Evolutionary conservation across 2,888 invertebrate genomes (phyloP).

Genomic region (Argyresthia goedartella): DNA sequence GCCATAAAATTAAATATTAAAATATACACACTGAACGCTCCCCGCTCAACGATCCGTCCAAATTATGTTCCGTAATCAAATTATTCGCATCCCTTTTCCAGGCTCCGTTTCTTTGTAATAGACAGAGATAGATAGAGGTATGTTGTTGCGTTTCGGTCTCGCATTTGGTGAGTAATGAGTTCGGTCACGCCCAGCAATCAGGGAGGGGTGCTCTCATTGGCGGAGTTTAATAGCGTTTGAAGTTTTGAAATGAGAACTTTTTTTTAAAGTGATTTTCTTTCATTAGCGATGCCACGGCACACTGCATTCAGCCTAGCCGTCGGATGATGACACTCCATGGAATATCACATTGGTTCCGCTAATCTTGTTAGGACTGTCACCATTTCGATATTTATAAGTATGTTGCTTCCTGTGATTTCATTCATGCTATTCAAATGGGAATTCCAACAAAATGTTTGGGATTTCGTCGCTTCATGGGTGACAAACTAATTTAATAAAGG

Average conservation of each 20-base stretch:
- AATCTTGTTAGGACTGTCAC: conserved; percentile 1
- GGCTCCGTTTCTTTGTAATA: conserved; percentile 5
- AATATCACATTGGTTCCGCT: neutral
- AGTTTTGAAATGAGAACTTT: conserved; percentile 43
- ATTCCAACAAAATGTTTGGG: no score
- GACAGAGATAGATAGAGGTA: conserved; percentile 24
- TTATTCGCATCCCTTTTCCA: conserved; percentile 13
- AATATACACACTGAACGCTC: conserved; percentile 39
- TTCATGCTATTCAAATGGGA: no score
- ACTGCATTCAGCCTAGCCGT: conserved; percentile 19
- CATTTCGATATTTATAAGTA: neutral
- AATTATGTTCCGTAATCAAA: conserved; percentile 34
- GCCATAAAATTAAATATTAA: conserved; percentile 62
- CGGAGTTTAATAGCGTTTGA: conserved; percentile 41
- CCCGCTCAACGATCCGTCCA: conserved; percentile 29
- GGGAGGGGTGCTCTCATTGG: conserved; percentile 43
- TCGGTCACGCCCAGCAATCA: conserved; percentile 62
- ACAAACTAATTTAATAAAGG: no score
- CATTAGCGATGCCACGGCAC: conserved; percentile 34
- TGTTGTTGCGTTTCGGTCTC: conserved; percentile 12
- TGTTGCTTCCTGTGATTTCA: neutral
- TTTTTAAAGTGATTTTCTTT: conserved; percentile 41
- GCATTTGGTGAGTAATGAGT: conserved; percentile 50
- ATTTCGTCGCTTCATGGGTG: no score
- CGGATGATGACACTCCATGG: neutral